Base-by-base conservation (phyloP, 53 echinoderm and acorn worm species). In the Henricia sp. region DNA sequence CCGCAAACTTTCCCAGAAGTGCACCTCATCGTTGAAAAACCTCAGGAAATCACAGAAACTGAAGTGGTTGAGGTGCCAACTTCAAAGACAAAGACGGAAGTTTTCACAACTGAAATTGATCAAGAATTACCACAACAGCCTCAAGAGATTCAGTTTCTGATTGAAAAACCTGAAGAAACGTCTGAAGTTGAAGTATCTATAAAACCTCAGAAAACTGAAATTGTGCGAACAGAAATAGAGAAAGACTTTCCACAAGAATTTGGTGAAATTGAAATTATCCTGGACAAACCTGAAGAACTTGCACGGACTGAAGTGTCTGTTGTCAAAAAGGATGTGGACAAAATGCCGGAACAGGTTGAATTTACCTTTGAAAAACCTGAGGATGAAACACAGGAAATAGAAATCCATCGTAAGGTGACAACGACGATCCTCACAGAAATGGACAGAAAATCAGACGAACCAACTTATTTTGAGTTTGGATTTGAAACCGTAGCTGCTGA, bases 371-470 rank as follows among this genome's bases (percentile, higher is more conserved):
- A 89, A 43, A 70, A 88, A 51, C 33, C 82, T 1, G 80, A 85
- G 27, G 83, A 91, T 29, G 83, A 85, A 21, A 55, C 83, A 34
- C 86, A 95, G 38, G 82, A 88, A 56, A 46, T 93, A 52, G 72
- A 86, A 41, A 70, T 85, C 32, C 85, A 50, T 30, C 53, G 44
- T 53, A 88, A 62, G 37, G 85, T 60, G 33, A 91, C 91, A 26
- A 88, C 88, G 19, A 85, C 67, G 59, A 75, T 82, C 90, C 50
- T 84, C 40, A 85, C 82, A 23, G 88, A 90, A 68, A 70, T 67
- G 28, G 80, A 80, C 13, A 62, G 80, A 62, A 80, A 27, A 5
- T 20, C 34, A 1, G 80, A 80, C 33, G 50, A 60, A 37, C 80
- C 80, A 19, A 63, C 62, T 10, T 48, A 80, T 2, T 80, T 80